Conservation (phyloP, 2,888 invertebrate species). For the Acrobasis repandana region DNA sequence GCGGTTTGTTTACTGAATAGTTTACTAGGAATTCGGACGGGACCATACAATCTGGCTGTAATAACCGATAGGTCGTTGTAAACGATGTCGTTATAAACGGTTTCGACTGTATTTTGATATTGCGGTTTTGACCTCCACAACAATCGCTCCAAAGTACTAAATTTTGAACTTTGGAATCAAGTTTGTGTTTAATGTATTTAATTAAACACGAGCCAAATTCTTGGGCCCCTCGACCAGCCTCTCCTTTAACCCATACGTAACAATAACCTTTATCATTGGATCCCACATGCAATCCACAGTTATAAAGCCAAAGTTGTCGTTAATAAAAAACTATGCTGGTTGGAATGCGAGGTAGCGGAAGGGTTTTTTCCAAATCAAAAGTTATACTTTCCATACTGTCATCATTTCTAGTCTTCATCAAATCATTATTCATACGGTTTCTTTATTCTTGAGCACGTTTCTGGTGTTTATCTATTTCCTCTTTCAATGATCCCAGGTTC, state of each 20-base stretch:
- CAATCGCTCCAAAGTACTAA: not conserved
- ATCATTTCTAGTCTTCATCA: not conserved
- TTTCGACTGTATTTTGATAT: not conserved
- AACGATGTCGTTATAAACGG: constrained; percentile 10
- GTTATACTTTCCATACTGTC: constrained; percentile 3
- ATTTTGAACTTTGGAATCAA: not conserved
- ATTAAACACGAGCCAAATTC: constrained; percentile 24
- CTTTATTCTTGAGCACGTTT: too few relatives aligned
- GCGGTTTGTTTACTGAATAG: constrained; percentile 25
- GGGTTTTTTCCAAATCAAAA: constrained; percentile 21
- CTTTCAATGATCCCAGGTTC: too few relatives aligned
- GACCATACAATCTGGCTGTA: not conserved
- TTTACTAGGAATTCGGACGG: constrained; percentile 21
- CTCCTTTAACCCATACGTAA: constrained; percentile 24
- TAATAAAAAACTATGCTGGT: too few relatives aligned
- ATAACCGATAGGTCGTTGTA: constrained; percentile 3
- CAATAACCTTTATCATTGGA: constrained; percentile 18
- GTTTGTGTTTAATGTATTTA: constrained; percentile 9
- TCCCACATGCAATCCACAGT: too few relatives aligned
- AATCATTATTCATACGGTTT: too few relatives aligned
- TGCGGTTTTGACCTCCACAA: not conserved
- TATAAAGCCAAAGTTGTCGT: too few relatives aligned
- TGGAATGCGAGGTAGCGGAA: constrained; percentile 20
- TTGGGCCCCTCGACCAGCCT: constrained; percentile 24
- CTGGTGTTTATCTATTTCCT: too few relatives aligned